Evolutionary conservation across 1,140 invertebrate genomes (phyloP), one percentile per base, ranked within the genome.

Genomic region (Gonatopus flavifemur): DNA sequence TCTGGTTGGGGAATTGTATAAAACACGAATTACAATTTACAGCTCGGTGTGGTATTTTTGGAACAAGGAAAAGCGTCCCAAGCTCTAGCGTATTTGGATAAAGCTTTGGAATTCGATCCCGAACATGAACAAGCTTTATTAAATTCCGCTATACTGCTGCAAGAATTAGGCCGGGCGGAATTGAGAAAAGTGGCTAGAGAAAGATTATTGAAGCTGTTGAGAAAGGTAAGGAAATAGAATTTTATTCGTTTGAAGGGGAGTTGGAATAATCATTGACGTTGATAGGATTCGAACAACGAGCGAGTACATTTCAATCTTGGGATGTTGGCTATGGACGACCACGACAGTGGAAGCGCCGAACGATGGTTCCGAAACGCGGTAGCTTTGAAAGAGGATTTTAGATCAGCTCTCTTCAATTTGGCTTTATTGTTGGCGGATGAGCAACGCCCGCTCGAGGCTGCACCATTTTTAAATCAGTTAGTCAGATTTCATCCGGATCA

Each of bases 241-340:
- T 50, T 31, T 44, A 32, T 51, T n/a, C n/a, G n/a, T n/a, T n/a
- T n/a, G n/a, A n/a, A n/a, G n/a, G n/a, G n/a, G n/a, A n/a, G n/a
- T n/a, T n/a, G n/a, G n/a, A n/a, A n/a, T 3, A 2, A 15, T n/a
- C 16, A 6, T 0, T 2, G 1, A 30, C 24, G 16, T 8, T 38
- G 38, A 20, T 16, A 87, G 85, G 84, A 82, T 56, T 73, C 77
- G 0, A 86, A 84, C 41, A 95, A 94, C 69, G 93, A 96, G 67
- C 81, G 92, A 44, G 89, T 95, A 2, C 90, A 93, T 71, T 98
- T 98, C 70, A 96, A 97, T 79, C 80, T 97, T 32, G 94, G 92
- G 46, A 97, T 98, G 94, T 77, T 98, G 25, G 91, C 93, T 13
- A 98, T 96, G 93, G 94, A 98, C 71, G 92, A 95, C 66, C 85